These are phyloP conservation scores for Hapalemur alaotrensis DNA, from an alignment of 2,797 vertebrate species.

Conservation along the genomic window DNA sequence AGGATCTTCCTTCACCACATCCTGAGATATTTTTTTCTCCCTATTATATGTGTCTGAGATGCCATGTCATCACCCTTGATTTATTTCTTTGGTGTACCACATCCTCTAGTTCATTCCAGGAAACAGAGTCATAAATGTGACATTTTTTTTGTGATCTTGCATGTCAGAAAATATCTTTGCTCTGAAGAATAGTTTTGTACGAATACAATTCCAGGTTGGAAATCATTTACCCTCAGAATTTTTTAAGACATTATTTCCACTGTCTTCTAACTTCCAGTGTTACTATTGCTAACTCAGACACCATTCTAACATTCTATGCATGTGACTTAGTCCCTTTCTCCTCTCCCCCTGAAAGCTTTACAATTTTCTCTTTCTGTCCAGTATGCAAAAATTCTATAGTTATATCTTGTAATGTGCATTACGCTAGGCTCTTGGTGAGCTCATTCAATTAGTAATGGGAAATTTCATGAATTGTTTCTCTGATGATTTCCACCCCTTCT, in stretches of 20 bases:
- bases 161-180: neutral
- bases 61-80: neutral
- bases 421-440: neutral
- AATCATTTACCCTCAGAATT: neutral
- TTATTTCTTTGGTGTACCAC: neutral
- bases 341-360: neutral
- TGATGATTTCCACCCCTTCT: neutral
- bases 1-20: neutral
- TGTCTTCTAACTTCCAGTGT: neutral
- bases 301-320: neutral
- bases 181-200: constrained; percentile 17
- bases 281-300: neutral
- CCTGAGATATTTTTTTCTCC: neutral
- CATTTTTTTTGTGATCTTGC: neutral
- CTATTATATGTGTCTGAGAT: neutral
- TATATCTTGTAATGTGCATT: neutral
- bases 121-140: neutral
- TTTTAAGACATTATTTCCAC: neutral
- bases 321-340: neutral
- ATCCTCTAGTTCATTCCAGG: neutral
- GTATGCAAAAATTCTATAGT: neutral
- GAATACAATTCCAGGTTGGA: constrained; percentile 22
- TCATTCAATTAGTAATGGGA: neutral
- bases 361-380: neutral
- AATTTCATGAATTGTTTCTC: neutral